Base-by-base conservation (phyloP, 2,888 invertebrate species). In the Cyaniris semiargus region DNA sequence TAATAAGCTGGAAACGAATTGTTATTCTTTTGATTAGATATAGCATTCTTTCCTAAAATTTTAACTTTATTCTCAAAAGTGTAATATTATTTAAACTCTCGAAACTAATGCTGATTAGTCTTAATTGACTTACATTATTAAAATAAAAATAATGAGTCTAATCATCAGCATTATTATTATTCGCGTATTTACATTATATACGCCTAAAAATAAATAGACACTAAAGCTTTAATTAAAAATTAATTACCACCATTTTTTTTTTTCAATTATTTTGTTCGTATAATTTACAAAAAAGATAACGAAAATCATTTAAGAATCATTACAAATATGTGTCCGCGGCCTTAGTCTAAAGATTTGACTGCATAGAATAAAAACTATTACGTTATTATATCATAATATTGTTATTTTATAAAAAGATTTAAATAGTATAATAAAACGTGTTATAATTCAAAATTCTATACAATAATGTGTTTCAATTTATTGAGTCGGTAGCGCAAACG, bases 311-410 rank as follows among this genome's bases (percentile, higher is more conserved):
- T 13, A 48, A 76, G 21, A 27, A 53, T 8, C n/a, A 48, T 34
- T 44, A 71, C 13, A 71, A 70, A n/a, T 53, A 70, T 76, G 56
- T 70, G 23, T 78, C 70, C n/a, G 78, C 75, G 76, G 44, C 78
- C 76, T 79, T 79, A 85, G 85, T 84, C 83, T 56, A 86, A 88
- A 91, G 93, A 93, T 93, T 93, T 93, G 93, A 92, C 93, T 93
- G 93, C 93, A 93, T 93, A 89, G 91, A 92, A 91, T 90, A 87
- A 83, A 84, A 82, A 81, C 80, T 79, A 44, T 70, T 77, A 27
- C 74, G 31, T 75, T 74, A 77, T 75, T 77, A 60, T 74, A 60
- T 75, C 21, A 74, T 66, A 66, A 66, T 31, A 66, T 66, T 66
- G 74, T 74, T 74, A 60, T 21, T 71, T 71, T 71, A 71, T 71